A percentile compares a stretch with the other conserved stretches of the same genome.
Evolutionary conservation across 2,797 vertebrate species (phyloP).

Genomic region (Tauraco hartlaubi): DNA sequence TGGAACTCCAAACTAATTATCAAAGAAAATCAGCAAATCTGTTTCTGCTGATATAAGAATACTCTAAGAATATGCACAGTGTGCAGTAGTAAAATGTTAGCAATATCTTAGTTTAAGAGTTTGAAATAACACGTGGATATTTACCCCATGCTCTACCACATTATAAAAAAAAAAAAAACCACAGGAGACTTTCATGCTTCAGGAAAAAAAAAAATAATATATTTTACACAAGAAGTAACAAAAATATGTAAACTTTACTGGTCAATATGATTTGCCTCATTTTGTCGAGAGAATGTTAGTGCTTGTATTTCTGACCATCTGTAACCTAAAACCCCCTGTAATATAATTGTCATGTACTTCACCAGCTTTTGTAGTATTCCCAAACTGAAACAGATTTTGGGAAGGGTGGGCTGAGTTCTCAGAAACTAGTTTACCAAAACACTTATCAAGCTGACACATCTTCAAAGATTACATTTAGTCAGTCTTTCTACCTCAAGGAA

Average conservation of each 20-base stretch:
- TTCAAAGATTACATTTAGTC: neutral
- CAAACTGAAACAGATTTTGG: conserved; percentile 28
- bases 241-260: neutral
- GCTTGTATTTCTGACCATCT: neutral
- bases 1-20: neutral
- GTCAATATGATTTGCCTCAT: neutral
- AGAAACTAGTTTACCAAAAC: conserved; percentile 11
- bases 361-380: neutral
- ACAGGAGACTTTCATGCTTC: neutral
- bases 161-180: neutral
- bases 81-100: neutral
- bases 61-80: neutral
- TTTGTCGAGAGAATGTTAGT: neutral
- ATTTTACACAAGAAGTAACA: neutral
- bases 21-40: neutral
- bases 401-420: neutral
- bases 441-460: neutral
- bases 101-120: neutral
- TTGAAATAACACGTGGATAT: neutral
- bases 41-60: neutral
- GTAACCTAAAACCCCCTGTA: neutral
- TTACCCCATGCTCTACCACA: neutral
- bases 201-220: neutral
- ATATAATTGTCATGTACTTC: neutral
- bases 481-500: neutral